These are phyloP conservation scores for Haplochromis vanheusdeni DNA, from an alignment of 2,113 vertebrate genomes.

Conservation along the genomic window DNA sequence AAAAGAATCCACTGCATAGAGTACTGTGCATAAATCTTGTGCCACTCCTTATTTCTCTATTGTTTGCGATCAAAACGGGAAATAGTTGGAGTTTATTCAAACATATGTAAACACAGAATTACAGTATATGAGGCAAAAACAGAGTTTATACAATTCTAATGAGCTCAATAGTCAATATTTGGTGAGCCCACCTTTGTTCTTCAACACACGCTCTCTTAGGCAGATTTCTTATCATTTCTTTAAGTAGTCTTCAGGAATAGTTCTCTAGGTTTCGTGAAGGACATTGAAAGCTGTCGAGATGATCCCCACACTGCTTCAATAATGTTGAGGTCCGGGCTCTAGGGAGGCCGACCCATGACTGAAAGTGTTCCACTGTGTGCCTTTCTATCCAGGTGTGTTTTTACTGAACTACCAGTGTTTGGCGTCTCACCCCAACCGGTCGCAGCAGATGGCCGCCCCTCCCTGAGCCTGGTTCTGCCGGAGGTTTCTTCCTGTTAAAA, in stretches of 20 bases:
- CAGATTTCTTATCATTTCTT: background rate
- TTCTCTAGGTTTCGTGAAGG: background rate
- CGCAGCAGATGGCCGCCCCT: no score
- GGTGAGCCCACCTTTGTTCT: background rate
- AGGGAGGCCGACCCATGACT: background rate
- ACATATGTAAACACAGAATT: background rate
- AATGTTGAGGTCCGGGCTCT: accelerated
- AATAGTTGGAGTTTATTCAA: background rate
- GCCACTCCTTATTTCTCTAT: background rate
- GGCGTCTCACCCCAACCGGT: no score
- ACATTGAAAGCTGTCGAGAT: background rate
- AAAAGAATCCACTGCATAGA: background rate
- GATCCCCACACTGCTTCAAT: background rate
- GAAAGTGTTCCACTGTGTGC: background rate
- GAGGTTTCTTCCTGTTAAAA: no score
- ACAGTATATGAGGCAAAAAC: background rate
- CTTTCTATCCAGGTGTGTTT: background rate
- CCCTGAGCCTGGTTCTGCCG: no score
- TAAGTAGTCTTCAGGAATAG: background rate
- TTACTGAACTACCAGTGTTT: background rate
- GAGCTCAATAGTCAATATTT: background rate
- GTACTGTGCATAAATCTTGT: background rate
- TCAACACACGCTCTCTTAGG: background rate
- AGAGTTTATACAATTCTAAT: background rate
- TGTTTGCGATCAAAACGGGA: accelerated